Percentiles rank a stretch among this genome's conserved stretches.
These are phyloP conservation scores for Dynastes maya DNA, from an alignment of 2,888 invertebrate species.

Conservation along the genomic window DNA sequence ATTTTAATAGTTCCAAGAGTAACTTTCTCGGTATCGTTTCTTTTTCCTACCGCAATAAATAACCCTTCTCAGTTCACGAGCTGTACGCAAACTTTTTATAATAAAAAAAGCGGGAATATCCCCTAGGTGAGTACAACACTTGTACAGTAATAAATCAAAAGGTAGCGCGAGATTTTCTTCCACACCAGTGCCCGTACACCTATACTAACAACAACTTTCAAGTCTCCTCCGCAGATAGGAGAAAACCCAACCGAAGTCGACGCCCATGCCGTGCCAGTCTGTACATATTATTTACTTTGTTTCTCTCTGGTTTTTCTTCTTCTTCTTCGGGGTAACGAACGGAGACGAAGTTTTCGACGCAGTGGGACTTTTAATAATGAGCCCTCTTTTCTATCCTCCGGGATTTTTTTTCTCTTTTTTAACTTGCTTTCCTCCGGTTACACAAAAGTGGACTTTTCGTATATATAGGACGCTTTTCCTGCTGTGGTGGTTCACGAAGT, in stretches of 20 bases:
- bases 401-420: not conserved
- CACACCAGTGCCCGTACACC: not conserved
- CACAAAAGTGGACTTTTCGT: not conserved
- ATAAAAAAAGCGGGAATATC: slow-evolving; percentile 33
- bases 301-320: not conserved
- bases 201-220: slow-evolving; percentile 5
- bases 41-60: slow-evolving; percentile 11
- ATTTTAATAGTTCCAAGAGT: slow-evolving; percentile 19
- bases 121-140: slow-evolving; percentile 42
- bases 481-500: too few species aligned
- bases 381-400: not conserved
- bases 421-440: not conserved
- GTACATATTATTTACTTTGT: slow-evolving; percentile 15
- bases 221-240: not conserved
- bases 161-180: slow-evolving; percentile 42
- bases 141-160: slow-evolving; percentile 48
- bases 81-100: slow-evolving; percentile 34
- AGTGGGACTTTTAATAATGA: slow-evolving; percentile 6
- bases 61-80: not conserved
- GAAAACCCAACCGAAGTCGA: not conserved
- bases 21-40: not conserved
- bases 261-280: not conserved
- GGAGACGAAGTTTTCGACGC: not conserved
- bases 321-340: not conserved
- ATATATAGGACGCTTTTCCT: too few species aligned